These are phyloP conservation scores for Calyptommatus sinebrachiatus DNA, from an alignment of 2,113 vertebrate genomes.

Conservation along the genomic window DNA sequence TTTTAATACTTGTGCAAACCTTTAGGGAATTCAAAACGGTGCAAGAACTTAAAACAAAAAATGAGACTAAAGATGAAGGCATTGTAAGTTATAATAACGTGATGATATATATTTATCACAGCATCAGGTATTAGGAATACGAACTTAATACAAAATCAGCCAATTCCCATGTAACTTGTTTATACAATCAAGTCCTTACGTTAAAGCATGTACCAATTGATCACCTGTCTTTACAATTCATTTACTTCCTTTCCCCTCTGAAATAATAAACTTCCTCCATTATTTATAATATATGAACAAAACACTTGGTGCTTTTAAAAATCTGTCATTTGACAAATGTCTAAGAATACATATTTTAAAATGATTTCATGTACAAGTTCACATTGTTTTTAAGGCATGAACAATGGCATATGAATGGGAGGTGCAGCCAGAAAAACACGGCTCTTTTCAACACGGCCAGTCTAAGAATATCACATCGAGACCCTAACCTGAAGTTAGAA, in stretches of 20 bases:
- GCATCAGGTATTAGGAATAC: constrained; percentile 38
- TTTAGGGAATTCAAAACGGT: constrained; percentile 50
- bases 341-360: constrained; percentile 72
- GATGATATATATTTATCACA: constrained; percentile 30
- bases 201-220: constrained; percentile 51
- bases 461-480: constrained; percentile 61
- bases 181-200: constrained; percentile 41
- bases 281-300: constrained; percentile 67
- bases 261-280: constrained; percentile 45
- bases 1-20: constrained; percentile 50
- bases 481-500: constrained; percentile 63
- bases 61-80: constrained; percentile 46
- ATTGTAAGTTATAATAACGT: constrained; percentile 35
- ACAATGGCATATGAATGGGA: constrained; percentile 71
- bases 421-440: constrained; percentile 67
- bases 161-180: constrained; percentile 39
- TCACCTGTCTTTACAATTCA: constrained; percentile 40
- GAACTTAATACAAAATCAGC: constrained; percentile 34
- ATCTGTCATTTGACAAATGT: constrained; percentile 62
- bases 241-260: constrained; percentile 33
- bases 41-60: constrained; percentile 47
- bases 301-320: constrained; percentile 72
- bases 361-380: constrained; percentile 72
- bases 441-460: constrained; percentile 58
- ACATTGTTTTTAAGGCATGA: constrained; percentile 79